Evolutionary conservation across 2,797 vertebrate genomes (phyloP), one percentile per base, ranked within the genome.

Genomic region (Eospalax fontanierii): DNA sequence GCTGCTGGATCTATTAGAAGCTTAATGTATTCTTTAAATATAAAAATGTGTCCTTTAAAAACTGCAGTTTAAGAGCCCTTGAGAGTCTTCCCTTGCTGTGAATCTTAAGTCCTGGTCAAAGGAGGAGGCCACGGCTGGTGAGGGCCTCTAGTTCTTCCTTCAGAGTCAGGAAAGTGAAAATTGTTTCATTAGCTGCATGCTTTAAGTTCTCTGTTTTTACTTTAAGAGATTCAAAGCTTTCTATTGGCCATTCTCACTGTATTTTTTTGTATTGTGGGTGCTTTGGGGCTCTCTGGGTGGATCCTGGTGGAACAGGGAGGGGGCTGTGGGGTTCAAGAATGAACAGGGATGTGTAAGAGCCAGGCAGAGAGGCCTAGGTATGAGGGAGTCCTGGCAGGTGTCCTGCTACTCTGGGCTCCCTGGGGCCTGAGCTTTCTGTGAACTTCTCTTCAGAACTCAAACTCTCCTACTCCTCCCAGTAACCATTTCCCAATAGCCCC

Each of bases 1-100:
- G 46, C 43, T 80, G 82, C 24, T 78, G 35, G 91, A 92, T 78
- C 88, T 90, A 1, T 57, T 87, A 78, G 75, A 71, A 81, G 40
- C 57, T 78, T 75, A 43, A 63, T 4, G n/a, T 61, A 40, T 57
- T 91, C 26, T 93, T 93, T 66, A 92, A 91, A 92, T 89, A 91
- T 50, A 75, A 94, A 94, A 90, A 86, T 40, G 8, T 4, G 43
- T 30, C 74, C 57, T 94, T 87, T 50, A 87, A 68, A 95, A 82
- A 54, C 0, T 65, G 26, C 24, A 63, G 59, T 54, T 68, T 84
- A 19, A 63, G n/a, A 21, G 11, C 65, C 35, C 59, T 84, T n/a
- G n/a, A 84, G 90, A 91, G 70, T 40, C 73, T 43, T 81, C 80
- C 35, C 54, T 61, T 68, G 74, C 78, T 87, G 59, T 61, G 65